Evolutionary conservation across 2,888 invertebrate species (phyloP).

Genomic region (Archips crataeganus): DNA sequence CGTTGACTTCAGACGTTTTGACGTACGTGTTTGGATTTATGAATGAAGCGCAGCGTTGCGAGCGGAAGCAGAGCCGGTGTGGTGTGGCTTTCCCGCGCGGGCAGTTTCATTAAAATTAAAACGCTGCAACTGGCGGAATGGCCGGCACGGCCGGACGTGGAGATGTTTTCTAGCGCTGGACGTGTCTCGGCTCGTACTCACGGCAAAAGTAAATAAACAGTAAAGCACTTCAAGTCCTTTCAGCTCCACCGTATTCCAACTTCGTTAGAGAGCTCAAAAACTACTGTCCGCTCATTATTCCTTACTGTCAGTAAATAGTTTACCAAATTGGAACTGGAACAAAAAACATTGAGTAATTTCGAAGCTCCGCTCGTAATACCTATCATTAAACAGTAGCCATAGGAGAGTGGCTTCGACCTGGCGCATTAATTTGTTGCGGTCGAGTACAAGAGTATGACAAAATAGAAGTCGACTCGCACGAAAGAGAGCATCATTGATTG

Average conservation of each 20-base stretch:
- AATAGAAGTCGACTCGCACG: conserved; percentile 76
- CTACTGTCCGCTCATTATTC: conserved; percentile 30
- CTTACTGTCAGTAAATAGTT: conserved; percentile 39
- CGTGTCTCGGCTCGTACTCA: conserved; percentile 11
- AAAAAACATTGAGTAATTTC: conserved; percentile 41
- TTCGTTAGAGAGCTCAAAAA: conserved; percentile 13
- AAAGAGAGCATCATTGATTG: conserved; percentile 58
- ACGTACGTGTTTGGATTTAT: conserved; percentile 68
- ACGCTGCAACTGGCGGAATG: conserved; percentile 80
- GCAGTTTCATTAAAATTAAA: conserved; percentile 86
- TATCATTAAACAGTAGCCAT: conserved; percentile 74
- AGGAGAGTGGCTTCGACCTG: conserved; percentile 60
- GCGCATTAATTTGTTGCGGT: conserved; percentile 75
- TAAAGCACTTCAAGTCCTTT: neutral
- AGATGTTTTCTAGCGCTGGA: conserved; percentile 78
- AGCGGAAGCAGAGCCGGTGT: conserved; percentile 83
- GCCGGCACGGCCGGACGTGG: conserved; percentile 78
- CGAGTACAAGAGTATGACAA: conserved; percentile 58
- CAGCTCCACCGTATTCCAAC: neutral
- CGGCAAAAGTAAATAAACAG: conserved; percentile 38
- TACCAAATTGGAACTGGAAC: conserved; percentile 38
- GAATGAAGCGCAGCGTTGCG: conserved; percentile 84
- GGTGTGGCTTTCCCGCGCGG: conserved; percentile 84
- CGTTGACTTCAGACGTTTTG: conserved; percentile 56
- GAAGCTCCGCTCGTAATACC: conserved; percentile 57